Evolutionary conservation across 2,113 vertebrate genomes (phyloP).

Genomic region (Pachypanchax playfairii): DNA sequence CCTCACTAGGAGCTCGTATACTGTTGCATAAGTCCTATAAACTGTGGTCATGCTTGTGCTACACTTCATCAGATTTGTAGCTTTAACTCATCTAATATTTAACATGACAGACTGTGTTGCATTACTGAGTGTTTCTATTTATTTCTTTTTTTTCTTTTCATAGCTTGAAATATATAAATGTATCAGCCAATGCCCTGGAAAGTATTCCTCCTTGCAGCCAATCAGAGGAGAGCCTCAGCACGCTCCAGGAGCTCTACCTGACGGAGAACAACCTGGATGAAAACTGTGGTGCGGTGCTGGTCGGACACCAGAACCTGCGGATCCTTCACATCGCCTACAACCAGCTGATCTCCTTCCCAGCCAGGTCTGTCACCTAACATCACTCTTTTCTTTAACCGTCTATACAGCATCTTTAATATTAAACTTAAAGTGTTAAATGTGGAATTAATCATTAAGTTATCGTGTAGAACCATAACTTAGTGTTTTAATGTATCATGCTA

Average conservation of each 20-base stretch:
- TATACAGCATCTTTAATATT: not conserved
- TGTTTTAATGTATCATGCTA: constrained; percentile 5
- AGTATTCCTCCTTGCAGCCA: constrained; percentile 85
- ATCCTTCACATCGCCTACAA: constrained; percentile 94
- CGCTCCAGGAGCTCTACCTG: constrained; percentile 92
- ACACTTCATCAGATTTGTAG: not conserved
- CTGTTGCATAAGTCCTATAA: too few relatives aligned
- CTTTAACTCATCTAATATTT: not conserved
- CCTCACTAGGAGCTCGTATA: too few relatives aligned
- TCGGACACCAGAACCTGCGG: constrained; percentile 87
- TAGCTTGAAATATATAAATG: constrained; percentile 95
- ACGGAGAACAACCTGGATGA: constrained; percentile 90
- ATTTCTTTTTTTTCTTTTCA: constrained; percentile 7
- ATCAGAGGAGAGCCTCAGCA: constrained; percentile 89
- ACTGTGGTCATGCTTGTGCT: too few relatives aligned
- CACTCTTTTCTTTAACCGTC: not conserved
- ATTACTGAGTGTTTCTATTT: not conserved
- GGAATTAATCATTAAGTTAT: too few relatives aligned
- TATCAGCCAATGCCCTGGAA: constrained; percentile 92
- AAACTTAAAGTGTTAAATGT: not conserved
- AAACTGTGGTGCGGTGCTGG: constrained; percentile 86
- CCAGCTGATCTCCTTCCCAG: constrained; percentile 90
- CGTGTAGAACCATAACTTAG: too few relatives aligned
- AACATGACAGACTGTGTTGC: not conserved
- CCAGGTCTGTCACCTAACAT: constrained; percentile 82